phyloP scores from a whole-genome alignment of 2,888 invertebrate species.

The Aporophyla nigra region DNA sequence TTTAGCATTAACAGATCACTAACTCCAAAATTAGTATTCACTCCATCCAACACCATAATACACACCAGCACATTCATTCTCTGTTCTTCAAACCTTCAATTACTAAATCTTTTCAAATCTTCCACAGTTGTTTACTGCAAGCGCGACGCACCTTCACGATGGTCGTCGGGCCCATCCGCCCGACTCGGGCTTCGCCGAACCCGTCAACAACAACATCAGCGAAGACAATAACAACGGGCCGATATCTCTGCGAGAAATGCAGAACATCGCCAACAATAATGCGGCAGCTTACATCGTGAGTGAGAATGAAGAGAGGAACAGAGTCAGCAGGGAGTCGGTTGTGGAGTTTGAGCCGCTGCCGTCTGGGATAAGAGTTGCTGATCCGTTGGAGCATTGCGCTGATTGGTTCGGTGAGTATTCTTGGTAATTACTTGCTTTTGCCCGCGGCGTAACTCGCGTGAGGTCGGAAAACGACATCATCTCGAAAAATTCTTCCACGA shows the following conservation, averaged over 20 bases:
- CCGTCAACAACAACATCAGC: conserved; percentile 86
- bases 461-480: background rate
- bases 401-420: conserved; percentile 87
- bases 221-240: conserved; percentile 91
- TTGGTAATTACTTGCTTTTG: background rate
- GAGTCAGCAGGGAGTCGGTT: conserved; percentile 85
- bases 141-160: conserved; percentile 85
- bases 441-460: background rate
- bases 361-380: conserved; percentile 78
- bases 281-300: conserved; percentile 89
- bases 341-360: conserved; percentile 88
- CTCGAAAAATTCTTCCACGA: background rate
- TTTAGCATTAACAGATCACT: conserved; percentile 29
- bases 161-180: conserved; percentile 83
- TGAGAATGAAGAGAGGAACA: conserved; percentile 87
- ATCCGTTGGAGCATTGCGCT: conserved; percentile 84
- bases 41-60: conserved; percentile 21
- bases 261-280: conserved; percentile 91
- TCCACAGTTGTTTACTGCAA: conserved; percentile 84
- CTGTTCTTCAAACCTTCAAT: background rate
- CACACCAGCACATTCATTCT: background rate
- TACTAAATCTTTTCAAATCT: conserved; percentile 17
- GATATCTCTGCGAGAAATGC: conserved; percentile 90
- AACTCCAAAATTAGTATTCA: conserved; percentile 42
- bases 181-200: conserved; percentile 87